These are phyloP conservation scores for Macrophya alboannulata DNA, from an alignment of 2,888 invertebrate genomes.

Conservation along the genomic window DNA sequence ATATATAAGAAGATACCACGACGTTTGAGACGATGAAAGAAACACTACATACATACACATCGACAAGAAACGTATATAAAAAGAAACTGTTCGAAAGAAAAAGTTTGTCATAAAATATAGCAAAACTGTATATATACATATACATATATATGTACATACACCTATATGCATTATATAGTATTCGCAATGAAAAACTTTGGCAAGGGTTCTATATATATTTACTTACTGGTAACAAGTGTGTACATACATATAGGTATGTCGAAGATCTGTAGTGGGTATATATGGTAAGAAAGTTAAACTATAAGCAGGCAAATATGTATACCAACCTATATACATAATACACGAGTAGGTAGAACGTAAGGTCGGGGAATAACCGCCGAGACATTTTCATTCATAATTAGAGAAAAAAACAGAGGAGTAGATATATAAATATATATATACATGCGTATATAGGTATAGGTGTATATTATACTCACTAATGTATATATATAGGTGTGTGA, in stretches of 20 bases:
- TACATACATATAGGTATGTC: background rate
- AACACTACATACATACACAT: background rate
- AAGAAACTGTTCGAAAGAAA: background rate
- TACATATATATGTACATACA: too few relatives aligned
- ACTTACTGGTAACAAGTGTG: background rate
- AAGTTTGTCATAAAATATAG: background rate
- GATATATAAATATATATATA: constrained; percentile 47
- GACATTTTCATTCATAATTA: constrained; percentile 80
- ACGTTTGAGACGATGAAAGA: background rate
- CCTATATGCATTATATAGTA: background rate
- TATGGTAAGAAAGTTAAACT: constrained; percentile 39
- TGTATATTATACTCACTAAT: background rate
- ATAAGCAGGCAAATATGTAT: background rate
- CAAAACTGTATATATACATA: background rate
- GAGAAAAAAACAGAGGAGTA: constrained; percentile 76
- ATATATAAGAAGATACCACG: background rate
- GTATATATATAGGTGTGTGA: background rate
- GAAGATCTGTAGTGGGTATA: background rate
- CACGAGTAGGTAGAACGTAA: constrained; percentile 49
- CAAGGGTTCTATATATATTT: background rate
- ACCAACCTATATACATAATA: background rate
- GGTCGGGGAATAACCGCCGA: constrained; percentile 61
- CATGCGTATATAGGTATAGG: background rate
- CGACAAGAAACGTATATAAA: background rate
- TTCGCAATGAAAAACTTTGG: background rate